These are phyloP conservation scores for Apodemia mormo DNA, from an alignment of 2,888 invertebrate species.

Conservation along the genomic window DNA sequence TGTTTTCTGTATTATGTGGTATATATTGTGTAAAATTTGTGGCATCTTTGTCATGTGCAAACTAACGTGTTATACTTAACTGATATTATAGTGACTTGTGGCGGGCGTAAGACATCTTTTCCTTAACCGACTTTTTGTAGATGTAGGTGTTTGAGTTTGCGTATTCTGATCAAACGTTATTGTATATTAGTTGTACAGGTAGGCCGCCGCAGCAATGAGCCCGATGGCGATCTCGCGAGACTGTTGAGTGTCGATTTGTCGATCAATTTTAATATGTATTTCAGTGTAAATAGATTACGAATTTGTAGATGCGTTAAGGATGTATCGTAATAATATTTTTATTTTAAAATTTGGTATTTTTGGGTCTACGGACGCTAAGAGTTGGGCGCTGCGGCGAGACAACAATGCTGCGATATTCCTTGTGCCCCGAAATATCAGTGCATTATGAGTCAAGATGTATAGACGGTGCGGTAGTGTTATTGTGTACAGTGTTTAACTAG, in stretches of 20 bases:
- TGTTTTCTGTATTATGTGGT: slow-evolving; percentile 50
- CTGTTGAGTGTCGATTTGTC: slow-evolving; percentile 60
- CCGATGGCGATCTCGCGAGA: slow-evolving; percentile 42
- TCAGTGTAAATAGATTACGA: slow-evolving; percentile 77
- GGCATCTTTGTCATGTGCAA: slow-evolving; percentile 71
- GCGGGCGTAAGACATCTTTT: slow-evolving; percentile 70
- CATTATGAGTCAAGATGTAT: slow-evolving; percentile 53
- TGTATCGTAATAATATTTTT: slow-evolving; percentile 19
- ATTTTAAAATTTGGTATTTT: slow-evolving; percentile 20
- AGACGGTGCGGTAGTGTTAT: slow-evolving; percentile 74
- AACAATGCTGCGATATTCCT: slow-evolving; percentile 71
- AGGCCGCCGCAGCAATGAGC: slow-evolving; percentile 54
- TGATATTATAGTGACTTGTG: slow-evolving; percentile 76
- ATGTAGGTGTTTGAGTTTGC: slow-evolving; percentile 75
- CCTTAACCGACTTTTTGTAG: slow-evolving; percentile 68
- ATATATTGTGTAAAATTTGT: slow-evolving; percentile 45
- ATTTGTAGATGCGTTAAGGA: slow-evolving; percentile 70
- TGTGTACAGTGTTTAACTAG: slow-evolving; percentile 74
- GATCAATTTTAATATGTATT: slow-evolving; percentile 74
- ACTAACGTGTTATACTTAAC: slow-evolving; percentile 69
- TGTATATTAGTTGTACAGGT: slow-evolving; percentile 77
- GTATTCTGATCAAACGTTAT: slow-evolving; percentile 77
- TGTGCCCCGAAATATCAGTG: slow-evolving; percentile 76
- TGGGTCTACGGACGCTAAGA: slow-evolving; percentile 20
- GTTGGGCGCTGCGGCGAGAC: slow-evolving; percentile 47